phyloP scores from a whole-genome alignment of 64 coral and sea anemone species.

The Catalaphyllia jardinei region DNA sequence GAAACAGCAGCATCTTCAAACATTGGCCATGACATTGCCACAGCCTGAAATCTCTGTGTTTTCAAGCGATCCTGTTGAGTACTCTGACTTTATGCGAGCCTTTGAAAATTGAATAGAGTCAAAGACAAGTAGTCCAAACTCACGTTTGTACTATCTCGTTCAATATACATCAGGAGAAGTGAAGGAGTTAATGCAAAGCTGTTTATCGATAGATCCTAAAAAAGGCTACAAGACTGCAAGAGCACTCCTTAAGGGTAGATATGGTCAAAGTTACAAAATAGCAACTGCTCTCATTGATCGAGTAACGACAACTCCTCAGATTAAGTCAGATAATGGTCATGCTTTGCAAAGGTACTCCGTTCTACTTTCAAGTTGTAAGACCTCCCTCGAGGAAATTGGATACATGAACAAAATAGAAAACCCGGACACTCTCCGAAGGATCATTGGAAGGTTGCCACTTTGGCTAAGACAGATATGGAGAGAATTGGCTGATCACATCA shows the following conservation, averaged over 20 bases:
- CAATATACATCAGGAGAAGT: slow-evolving; percentile 41
- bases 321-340: too few relatives aligned
- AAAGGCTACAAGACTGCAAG: neutral
- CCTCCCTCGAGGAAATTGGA: neutral
- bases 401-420: slow-evolving; percentile 15
- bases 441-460: neutral
- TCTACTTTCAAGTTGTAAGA: slow-evolving; percentile 10
- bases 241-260: neutral
- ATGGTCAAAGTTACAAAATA: slow-evolving; percentile 16
- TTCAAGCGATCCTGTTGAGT: slow-evolving; percentile 18
- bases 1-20: too few relatives aligned
- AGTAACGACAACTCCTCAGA: neutral
- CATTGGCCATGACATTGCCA: neutral
- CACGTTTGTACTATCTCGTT: too few relatives aligned
- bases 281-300: slow-evolving; percentile 23
- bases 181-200: slow-evolving; percentile 12
- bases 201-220: neutral
- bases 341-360: too few relatives aligned
- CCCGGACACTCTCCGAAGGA: too few relatives aligned
- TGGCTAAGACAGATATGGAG: neutral
- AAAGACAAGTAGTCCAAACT: slow-evolving; percentile 33
- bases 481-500: neutral
- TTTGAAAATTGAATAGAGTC: slow-evolving; percentile 19
- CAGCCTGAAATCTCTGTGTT: slow-evolving; percentile 12
- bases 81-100: slow-evolving; percentile 24